Conservation (phyloP, 2,888 invertebrate species). For the Sepioteuthis lessoniana region DNA sequence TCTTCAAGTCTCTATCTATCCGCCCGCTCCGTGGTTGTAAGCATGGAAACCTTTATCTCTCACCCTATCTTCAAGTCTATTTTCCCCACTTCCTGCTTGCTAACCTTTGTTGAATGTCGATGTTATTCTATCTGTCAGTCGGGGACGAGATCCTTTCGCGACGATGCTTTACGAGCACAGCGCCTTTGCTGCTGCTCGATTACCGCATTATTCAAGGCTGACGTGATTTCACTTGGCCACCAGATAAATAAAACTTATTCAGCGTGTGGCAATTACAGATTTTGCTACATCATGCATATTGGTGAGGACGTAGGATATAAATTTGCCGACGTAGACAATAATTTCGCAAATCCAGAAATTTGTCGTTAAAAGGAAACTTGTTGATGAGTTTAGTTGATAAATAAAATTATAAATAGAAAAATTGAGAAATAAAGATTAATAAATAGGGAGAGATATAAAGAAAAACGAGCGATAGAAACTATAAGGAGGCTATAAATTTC, state of each 20-base stretch:
- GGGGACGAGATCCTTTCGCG: neutral
- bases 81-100: neutral
- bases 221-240: neutral
- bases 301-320: neutral
- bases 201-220: neutral
- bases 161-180: neutral
- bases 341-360: no score
- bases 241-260: neutral
- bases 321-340: no score
- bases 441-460: no score
- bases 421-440: no score
- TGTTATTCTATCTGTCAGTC: neutral
- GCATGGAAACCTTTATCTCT: neutral
- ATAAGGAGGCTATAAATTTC: no score
- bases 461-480: no score
- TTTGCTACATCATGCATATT: neutral
- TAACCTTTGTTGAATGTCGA: slow-evolving; percentile 17
- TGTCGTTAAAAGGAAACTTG: no score
- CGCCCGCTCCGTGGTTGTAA: neutral
- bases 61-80: neutral
- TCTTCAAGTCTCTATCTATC: neutral
- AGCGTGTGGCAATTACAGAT: neutral
- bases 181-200: neutral
- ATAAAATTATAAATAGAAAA: no score
- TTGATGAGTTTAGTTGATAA: no score